Evolutionary conservation across 2,888 invertebrate species (phyloP), one percentile per base, ranked within the genome.

Genomic region (Zaprionus lineosus): DNA sequence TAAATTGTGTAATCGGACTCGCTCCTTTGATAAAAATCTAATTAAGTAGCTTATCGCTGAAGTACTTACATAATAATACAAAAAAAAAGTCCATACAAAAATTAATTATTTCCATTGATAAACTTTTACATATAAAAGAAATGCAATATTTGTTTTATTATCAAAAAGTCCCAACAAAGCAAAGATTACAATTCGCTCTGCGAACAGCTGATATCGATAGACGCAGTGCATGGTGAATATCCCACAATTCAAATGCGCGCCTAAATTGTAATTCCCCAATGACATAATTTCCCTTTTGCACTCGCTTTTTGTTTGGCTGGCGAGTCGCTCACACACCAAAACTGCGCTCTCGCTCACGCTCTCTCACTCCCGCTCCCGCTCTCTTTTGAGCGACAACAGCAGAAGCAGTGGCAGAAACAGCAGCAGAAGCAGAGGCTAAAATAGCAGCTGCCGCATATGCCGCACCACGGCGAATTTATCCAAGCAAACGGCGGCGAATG

Each of bases 401-500:
- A 15, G 15, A 6, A 34, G 14, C 3, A 2, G 12, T 11, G 7
- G 9, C 29, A 2, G 9, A 9, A 29, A 12, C 5, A 8, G 29
- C 28, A 44, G 15, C 14, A 41, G 31, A 29, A 39, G 43, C 14
- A 48, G 39, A 34, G 46, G 36, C n/a, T n/a, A n/a, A n/a, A n/a
- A n/a, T 31, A 72, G 77, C 75, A 79, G 72, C 79, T 75, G 77
- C 77, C 83, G 78, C 82, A 70, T 47, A 71, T 77, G 64, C 46
- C 62, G 53, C 71, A 75, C 29, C 40, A 14, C 68, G 82, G 76
- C 76, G 76, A 77, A 81, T 76, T 77, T 3, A 5, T 14, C 16
- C 26, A 41, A 57, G 50, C 34, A 47, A 72, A 60, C 16, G 34
- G 36, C 71, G 82, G 82, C 82, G 78, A 76, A 81, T 77, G 36